A percentile compares a stretch with the other conserved stretches of the same genome.
Evolutionary conservation across 2,888 invertebrate species (phyloP).

Genomic region (Sphaerophoria taeniata): DNA sequence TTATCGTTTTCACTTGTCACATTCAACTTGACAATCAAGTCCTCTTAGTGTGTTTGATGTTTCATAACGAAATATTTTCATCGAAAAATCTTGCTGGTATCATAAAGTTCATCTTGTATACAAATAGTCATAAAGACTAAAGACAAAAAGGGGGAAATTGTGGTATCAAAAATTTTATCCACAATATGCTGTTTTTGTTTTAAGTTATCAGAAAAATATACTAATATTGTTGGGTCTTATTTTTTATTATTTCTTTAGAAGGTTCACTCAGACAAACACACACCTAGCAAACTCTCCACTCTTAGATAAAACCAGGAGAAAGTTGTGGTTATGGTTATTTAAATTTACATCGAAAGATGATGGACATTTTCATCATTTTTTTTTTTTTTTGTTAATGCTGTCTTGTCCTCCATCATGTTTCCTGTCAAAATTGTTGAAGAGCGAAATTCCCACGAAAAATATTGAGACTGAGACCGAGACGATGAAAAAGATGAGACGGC

Average conservation of each 20-base stretch:
- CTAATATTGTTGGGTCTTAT: slow-evolving; percentile 14
- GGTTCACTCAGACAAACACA: background rate
- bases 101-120: slow-evolving; percentile 21
- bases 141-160: background rate
- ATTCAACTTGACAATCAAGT: slow-evolving; percentile 22
- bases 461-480: background rate
- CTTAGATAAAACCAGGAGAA: background rate
- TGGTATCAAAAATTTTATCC: slow-evolving; percentile 24
- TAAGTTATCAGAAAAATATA: background rate
- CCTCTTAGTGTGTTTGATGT: slow-evolving; percentile 19
- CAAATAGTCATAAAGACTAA: background rate
- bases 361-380: slow-evolving; percentile 49
- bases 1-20: too few relatives aligned
- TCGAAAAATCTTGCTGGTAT: background rate
- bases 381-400: too few relatives aligned
- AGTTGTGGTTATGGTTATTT: slow-evolving; percentile 37
- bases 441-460: background rate
- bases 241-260: slow-evolving; percentile 34
- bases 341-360: slow-evolving; percentile 59
- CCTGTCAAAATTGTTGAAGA: slow-evolving; percentile 17
- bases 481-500: slow-evolving; percentile 1
- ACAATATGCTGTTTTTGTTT: background rate
- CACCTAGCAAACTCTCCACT: background rate
- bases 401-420: slow-evolving; percentile 22
- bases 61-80: background rate